Base-by-base conservation (phyloP, 2,797 vertebrate genomes). In the Coendou prehensilis region DNA sequence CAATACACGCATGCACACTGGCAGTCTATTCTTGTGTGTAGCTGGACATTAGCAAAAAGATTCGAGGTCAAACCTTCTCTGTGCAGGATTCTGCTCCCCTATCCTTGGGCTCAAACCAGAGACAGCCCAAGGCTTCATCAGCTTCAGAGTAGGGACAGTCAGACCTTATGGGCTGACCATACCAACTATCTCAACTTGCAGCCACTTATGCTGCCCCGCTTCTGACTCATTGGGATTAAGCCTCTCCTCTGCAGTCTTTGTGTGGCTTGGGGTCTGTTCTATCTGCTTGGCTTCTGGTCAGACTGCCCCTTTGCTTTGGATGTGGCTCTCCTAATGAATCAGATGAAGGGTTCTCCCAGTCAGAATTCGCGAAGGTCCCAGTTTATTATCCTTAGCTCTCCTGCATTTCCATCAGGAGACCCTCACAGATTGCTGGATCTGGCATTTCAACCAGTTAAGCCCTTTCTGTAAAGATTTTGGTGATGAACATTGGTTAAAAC, bases 31-130 rank as follows among this genome's bases (percentile, higher is more conserved):
- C 69, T 57, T 78, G 0, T 17, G 3, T 88, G 26, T 71, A 54
- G 13, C 0, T 50, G 59, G 4, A 79, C 14, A 33, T 13, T 20
- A 52, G 28, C 50, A 61, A 69, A 82, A 57, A 71, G 81, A 86
- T 79, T 73, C 87, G 45, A 85, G 37, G 89, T 75, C 85, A 92
- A 61, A 87, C 2, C 26, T 84, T 59, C 67, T 87, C 59, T 84
- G 8, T 47, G 1, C 56, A 83, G 37, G 67, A 69, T 73, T 52
- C 6, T 89, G 75, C 50, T 90, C 33, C 10, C 20, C 50, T 86
- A 10, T 15, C 23, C 18, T 26, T 0, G 11, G n/a, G 80, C 26
- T 14, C 54, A 54, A 71, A 41, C 52, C 14, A 18, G 56, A 63
- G 56, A 37, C 2, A 87, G 59, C 14, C 86, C 28, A 47, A 79